Evolutionary conservation across 2,797 vertebrate genomes (phyloP).

Genomic region (Gambusia yucatana): DNA sequence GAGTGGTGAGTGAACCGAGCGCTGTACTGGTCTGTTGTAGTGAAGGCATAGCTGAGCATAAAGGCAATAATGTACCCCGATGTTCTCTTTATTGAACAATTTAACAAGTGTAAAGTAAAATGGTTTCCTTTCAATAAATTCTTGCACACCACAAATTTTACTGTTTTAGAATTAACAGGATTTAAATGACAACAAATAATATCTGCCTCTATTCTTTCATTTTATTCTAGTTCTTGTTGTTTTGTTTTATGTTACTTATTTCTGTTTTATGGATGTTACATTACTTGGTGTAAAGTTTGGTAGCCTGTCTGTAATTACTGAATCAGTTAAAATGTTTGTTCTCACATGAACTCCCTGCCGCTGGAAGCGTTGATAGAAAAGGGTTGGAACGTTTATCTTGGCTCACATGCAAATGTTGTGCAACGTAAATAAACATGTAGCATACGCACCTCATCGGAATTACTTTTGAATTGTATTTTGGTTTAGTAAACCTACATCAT

Average conservation of each 20-base stretch:
- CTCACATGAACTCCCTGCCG: constrained; percentile 12
- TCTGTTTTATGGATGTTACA: neutral
- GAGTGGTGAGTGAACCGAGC: neutral
- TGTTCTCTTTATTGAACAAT: neutral
- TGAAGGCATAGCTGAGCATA: neutral
- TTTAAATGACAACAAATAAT: neutral
- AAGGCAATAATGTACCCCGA: neutral
- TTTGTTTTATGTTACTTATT: neutral
- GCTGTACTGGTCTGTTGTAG: neutral
- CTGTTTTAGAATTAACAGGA: neutral
- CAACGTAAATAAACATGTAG: constrained; percentile 44
- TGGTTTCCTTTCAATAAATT: neutral
- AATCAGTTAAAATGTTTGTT: constrained; percentile 21
- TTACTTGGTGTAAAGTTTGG: constrained; percentile 35
- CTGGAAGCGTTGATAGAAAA: constrained; percentile 18
- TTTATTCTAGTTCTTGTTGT: neutral
- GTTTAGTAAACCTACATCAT: constrained; percentile 51
- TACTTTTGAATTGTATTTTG: constrained; percentile 26
- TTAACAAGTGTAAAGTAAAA: neutral
- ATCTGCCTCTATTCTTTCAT: neutral
- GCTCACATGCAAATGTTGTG: constrained; percentile 26
- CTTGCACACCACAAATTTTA: neutral
- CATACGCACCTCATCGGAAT: constrained; percentile 13
- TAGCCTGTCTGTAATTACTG: constrained; percentile 23
- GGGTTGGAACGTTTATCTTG: constrained; percentile 45